Base-by-base conservation (phyloP, 1,140 invertebrate species). In the Drosophila suzukii region DNA sequence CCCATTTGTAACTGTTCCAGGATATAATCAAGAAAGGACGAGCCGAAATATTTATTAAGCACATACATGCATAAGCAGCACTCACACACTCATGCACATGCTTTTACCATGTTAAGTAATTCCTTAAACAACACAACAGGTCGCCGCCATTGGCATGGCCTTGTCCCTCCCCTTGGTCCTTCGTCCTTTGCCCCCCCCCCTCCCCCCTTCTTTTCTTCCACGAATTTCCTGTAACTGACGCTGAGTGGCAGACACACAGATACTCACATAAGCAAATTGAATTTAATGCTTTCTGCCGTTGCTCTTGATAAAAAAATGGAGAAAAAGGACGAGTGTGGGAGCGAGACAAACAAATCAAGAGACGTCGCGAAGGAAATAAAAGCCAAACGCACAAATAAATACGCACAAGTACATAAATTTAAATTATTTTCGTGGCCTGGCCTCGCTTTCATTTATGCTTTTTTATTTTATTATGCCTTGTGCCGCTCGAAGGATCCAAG, bases 341-440 rank as follows among this genome's bases (percentile, higher is more conserved):
- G 55, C 38, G 60, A 65, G 49, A 54, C 46, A 81, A 60, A 49
- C 68, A 81, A 82, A 82, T 68, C 68, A 75, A 75, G 50, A 75
- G 63, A 65, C 79, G 46, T 53, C 32, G 75, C 43, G 49, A 38
- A 39, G 55, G 73, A 60, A 77, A 84, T 71, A 74, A 72, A 76
- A 66, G 71, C 70, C 66, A 71, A 75, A 63, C 51, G 78, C 70
- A 86, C 63, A 85, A 81, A 85, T 86, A 81, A 81, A 85, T 78
- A 70, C 70, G 77, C 75, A 72, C 62, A 88, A 89, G 84, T 88
- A 89, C 80, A 88, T 88, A 89, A 88, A 88, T 88, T 88, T 88
- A 88, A 84, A 88, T 88, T 89, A 88, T 89, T 75, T 89, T 83
- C 73, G 60, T 77, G 66, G 74, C 49, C 36, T 59, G 39, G 63